Base-by-base conservation (phyloP, 2,113 vertebrate species). In the Poeciliopsis turrubarensis region DNA sequence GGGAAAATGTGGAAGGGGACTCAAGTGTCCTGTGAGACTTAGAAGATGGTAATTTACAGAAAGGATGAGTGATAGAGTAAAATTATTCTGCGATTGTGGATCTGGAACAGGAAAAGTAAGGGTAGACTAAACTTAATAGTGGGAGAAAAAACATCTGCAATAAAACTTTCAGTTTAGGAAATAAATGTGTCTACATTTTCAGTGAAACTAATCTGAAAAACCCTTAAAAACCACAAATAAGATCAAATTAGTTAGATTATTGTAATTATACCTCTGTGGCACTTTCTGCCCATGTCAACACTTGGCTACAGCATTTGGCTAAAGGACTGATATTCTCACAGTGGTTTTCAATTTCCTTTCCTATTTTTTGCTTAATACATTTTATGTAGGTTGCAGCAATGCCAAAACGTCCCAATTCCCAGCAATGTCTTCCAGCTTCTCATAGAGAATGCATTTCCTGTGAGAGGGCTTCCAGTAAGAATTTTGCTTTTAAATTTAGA, bases 41-140 rank as follows among this genome's bases (percentile, higher is more conserved):
- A 67, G 83, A 87, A 85, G 34, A 87, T 37, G 57, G 80, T 80
- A 78, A 86, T 90, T 88, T 75, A 69, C 70, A 68, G 70, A 78
- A 77, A 80, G 73, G 54, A 66, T 57, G n/a, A 1, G 31, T 65
- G 77, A 87, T 70, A 77, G 70, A 72, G 70, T 64, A 70, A 87
- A 79, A 87, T 81, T 69, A 86, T 81, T 84, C 41, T 37, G 30
- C 84, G 61, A 72, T 70, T 65, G 44, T 41, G 66, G 47, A 62
- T 77, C n/a, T 65, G 57, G 76, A 77, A 74, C 37, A 41, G 51
- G 60, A 32, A 47, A 70, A 72, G 75, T 60, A 60, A 72, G 88
- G 69, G 68, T 64, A 76, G 51, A 34, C 29, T 47, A 69, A 68
- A 73, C 34, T 81, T 25, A 30, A 30, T 60, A 54, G 29, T 22